Conservation (phyloP, 2,797 vertebrate genomes). For the Ispidina lecontei region DNA sequence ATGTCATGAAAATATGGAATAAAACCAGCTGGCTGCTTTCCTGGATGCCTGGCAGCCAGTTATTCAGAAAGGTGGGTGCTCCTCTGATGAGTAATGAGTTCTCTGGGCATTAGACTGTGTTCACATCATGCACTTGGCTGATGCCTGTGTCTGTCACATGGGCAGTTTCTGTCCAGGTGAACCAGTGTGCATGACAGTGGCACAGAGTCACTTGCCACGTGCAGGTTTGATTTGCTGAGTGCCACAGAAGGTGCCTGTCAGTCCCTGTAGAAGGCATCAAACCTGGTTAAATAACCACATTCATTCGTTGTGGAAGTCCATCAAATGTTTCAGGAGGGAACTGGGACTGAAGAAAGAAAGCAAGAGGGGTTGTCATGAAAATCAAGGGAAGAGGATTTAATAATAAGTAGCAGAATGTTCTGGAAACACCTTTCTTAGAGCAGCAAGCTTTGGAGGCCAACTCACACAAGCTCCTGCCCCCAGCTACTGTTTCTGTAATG, state of each 20-base stretch:
- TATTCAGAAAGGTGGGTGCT: neutral
- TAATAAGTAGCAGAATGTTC: neutral
- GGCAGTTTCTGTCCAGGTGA: neutral
- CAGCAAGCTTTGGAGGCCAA: neutral
- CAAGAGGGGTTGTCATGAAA: neutral
- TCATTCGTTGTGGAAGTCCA: neutral
- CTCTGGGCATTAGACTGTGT: too few relatives aligned
- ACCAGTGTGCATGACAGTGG: rapidly evolving
- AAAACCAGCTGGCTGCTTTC: neutral
- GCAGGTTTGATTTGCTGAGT: neutral
- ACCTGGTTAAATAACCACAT: neutral
- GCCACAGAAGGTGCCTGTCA: neutral
- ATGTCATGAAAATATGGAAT: neutral
- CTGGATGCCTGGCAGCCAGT: neutral
- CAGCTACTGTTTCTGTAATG: neutral
- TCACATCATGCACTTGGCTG: rapidly evolving
- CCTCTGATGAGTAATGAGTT: neutral
- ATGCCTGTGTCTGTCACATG: rapidly evolving
- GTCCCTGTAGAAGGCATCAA: neutral
- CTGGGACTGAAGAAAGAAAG: neutral
- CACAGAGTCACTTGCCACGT: neutral
- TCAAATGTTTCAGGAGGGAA: neutral
- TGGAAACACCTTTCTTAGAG: neutral
- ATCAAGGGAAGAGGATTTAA: neutral
- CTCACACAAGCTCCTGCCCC: neutral